Evolutionary conservation across 2,888 invertebrate genomes (phyloP).

Genomic region (Rhynchonema sp.): DNA sequence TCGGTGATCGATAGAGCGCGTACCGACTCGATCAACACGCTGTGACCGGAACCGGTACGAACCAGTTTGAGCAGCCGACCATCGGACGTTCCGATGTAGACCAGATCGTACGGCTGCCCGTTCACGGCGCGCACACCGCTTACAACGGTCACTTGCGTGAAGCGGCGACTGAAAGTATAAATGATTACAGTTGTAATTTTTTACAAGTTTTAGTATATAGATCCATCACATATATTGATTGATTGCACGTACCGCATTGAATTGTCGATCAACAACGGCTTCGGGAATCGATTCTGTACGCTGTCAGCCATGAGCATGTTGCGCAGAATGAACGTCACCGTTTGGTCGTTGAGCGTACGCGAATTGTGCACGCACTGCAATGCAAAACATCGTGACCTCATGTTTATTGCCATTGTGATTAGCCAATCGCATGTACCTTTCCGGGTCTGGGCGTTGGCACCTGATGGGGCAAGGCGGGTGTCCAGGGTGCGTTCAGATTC

Average conservation of each 20-base stretch:
- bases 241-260: neutral
- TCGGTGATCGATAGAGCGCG: conserved; percentile 13
- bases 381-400: conserved; percentile 9
- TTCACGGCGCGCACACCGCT: conserved; percentile 42
- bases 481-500: conserved; percentile 57
- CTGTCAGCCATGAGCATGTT: conserved; percentile 18
- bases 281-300: conserved; percentile 40
- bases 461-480: conserved; percentile 63
- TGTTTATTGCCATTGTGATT: no score
- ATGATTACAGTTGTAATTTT: no score
- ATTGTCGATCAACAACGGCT: neutral
- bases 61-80: conserved; percentile 19
- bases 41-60: neutral
- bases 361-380: neutral
- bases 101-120: conserved; percentile 56
- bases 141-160: neutral
- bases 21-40: conserved; percentile 15
- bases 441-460: conserved; percentile 17
- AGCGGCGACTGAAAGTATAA: neutral
- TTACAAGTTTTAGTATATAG: no score
- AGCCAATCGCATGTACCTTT: no score
- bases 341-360: conserved; percentile 19
- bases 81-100: conserved; percentile 65
- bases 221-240: no score
- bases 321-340: conserved; percentile 18